These are phyloP conservation scores for Phacellophora camtschatica DNA, from an alignment of 30 jellyfish, hydroid and myxozoan genomes.

Conservation along the genomic window DNA sequence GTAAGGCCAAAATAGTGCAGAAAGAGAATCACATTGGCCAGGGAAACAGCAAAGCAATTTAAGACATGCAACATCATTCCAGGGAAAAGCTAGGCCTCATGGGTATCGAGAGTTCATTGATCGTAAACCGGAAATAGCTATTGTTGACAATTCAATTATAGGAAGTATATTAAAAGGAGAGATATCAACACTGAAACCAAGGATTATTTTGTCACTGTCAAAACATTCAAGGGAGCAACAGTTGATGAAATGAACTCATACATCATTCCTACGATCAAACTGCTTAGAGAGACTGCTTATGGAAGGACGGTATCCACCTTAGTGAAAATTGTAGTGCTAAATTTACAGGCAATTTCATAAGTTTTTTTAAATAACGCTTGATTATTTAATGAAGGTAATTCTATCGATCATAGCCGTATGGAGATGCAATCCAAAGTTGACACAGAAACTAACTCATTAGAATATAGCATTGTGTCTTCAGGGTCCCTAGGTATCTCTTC, in stretches of 20 bases:
- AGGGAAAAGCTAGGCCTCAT: neutral
- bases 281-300: too few relatives aligned
- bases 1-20: neutral
- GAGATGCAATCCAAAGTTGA: too few relatives aligned
- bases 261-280: neutral
- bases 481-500: too few relatives aligned
- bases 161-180: neutral
- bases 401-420: too few relatives aligned
- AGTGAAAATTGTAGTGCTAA: too few relatives aligned
- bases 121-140: neutral
- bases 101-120: neutral
- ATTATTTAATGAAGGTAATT: too few relatives aligned
- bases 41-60: neutral
- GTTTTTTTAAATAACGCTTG: too few relatives aligned
- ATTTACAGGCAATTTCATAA: too few relatives aligned
- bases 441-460: too few relatives aligned
- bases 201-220: neutral
- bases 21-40: neutral
- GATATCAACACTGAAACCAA: neutral
- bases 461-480: too few relatives aligned
- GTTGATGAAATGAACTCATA: neutral
- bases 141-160: neutral
- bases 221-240: neutral
- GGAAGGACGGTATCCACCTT: too few relatives aligned
- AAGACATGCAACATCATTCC: neutral